Conservation (phyloP, 2,888 invertebrate species). For the Bellardia bayeri region DNA sequence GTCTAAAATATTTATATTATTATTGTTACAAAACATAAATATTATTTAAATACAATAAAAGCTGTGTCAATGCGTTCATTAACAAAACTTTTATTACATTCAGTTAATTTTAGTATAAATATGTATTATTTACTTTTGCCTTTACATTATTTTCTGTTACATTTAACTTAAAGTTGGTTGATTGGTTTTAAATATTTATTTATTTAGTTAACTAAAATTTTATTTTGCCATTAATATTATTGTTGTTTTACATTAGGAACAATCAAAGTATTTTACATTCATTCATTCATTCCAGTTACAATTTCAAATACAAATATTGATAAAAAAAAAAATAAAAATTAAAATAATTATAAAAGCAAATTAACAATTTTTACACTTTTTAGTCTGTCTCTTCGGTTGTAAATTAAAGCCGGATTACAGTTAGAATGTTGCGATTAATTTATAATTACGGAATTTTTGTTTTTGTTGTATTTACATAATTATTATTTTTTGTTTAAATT, state of each 20-base stretch:
- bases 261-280: conserved; percentile 26
- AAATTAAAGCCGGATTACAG: conserved; percentile 55
- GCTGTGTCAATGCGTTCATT: neutral
- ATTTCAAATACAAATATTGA: conserved; percentile 30
- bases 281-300: conserved; percentile 37
- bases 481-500: conserved; percentile 3
- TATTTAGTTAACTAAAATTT: conserved; percentile 36
- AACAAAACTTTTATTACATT: conserved; percentile 12
- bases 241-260: conserved; percentile 62
- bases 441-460: conserved; percentile 36
- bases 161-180: conserved; percentile 14
- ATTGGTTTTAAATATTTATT: conserved; percentile 39
- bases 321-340: conserved; percentile 16
- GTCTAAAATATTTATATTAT: conserved; percentile 11
- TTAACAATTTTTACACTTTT: conserved; percentile 30
- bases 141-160: conserved; percentile 21
- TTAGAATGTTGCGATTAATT: conserved; percentile 54
- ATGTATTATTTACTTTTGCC: neutral
- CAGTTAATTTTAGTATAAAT: neutral
- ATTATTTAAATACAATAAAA: conserved; percentile 17
- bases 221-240: conserved; percentile 14
- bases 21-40: conserved; percentile 28
- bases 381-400: neutral
- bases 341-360: conserved; percentile 26
- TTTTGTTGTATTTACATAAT: conserved; percentile 38